Evolutionary conservation across 1,140 invertebrate species (phyloP).

Genomic region (Brachionus rubens): DNA sequence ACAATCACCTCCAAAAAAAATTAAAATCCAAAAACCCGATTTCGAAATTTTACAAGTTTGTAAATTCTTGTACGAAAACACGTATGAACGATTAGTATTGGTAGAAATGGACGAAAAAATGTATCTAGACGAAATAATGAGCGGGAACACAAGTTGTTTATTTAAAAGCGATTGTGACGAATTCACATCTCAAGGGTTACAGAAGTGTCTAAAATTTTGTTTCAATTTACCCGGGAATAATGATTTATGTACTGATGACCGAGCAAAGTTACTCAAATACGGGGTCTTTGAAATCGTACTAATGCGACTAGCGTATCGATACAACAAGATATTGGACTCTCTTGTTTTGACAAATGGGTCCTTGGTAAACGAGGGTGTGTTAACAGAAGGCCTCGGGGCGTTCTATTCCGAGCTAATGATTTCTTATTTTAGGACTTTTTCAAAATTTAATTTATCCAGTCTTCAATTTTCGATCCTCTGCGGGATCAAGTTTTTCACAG

Average conservation of each 20-base stretch:
- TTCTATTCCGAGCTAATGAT: not conserved
- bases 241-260: constrained; percentile 41
- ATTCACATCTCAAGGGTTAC: constrained; percentile 21
- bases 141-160: not conserved
- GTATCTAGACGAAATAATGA: not conserved
- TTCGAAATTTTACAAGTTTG: constrained; percentile 41
- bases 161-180: constrained; percentile 8
- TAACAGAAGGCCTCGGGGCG: not conserved
- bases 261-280: constrained; percentile 45
- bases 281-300: constrained; percentile 31
- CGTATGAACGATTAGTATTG: not conserved
- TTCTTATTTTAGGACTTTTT: constrained; percentile 4
- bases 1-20: no score
- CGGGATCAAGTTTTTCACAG: constrained; percentile 27
- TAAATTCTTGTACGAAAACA: not conserved
- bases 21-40: no score
- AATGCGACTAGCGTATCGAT: constrained; percentile 41
- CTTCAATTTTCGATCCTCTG: constrained; percentile 29
- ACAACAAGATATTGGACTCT: constrained; percentile 10
- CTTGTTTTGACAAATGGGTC: constrained; percentile 21
- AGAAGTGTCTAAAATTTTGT: constrained; percentile 37
- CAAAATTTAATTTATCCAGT: not conserved
- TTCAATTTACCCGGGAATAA: constrained; percentile 42
- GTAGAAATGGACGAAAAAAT: not conserved
- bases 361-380: not conserved